Conservation (phyloP, 2,113 vertebrate genomes). For the Ploceus nigricollis region DNA sequence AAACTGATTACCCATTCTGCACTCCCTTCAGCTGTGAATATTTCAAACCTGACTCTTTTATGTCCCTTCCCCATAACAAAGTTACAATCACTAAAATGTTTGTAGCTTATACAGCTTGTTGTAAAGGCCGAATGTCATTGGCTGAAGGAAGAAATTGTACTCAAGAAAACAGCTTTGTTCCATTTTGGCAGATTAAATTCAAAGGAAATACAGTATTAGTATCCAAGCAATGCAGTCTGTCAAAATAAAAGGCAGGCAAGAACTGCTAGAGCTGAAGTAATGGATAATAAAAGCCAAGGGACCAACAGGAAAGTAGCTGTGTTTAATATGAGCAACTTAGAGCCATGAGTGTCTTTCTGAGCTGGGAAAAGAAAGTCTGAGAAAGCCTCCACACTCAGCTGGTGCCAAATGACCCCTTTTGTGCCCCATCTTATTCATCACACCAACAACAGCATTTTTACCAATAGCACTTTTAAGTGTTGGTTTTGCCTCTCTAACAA, state of each 20-base stretch:
- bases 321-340: background rate
- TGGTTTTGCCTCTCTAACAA: background rate
- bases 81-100: slow-evolving; percentile 49
- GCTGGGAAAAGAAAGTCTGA: background rate
- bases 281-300: background rate
- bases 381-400: background rate
- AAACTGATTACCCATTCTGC: slow-evolving; percentile 35
- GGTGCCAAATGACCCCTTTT: background rate
- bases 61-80: slow-evolving; percentile 31
- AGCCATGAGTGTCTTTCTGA: background rate
- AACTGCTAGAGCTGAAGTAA: background rate
- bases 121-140: slow-evolving; percentile 1
- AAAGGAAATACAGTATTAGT: slow-evolving; percentile 28
- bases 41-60: slow-evolving; percentile 54
- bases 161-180: slow-evolving; percentile 15
- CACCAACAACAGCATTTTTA: background rate
- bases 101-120: background rate
- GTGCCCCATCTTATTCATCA: background rate
- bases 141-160: slow-evolving; percentile 4
- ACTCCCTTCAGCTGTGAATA: slow-evolving; percentile 51
- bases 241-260: slow-evolving; percentile 26
- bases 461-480: background rate
- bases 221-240: background rate
- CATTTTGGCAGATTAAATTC: slow-evolving; percentile 41
- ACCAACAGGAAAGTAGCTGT: background rate